Base-by-base conservation (phyloP, 2,888 invertebrate species). In the Calliphora vomitoria region DNA sequence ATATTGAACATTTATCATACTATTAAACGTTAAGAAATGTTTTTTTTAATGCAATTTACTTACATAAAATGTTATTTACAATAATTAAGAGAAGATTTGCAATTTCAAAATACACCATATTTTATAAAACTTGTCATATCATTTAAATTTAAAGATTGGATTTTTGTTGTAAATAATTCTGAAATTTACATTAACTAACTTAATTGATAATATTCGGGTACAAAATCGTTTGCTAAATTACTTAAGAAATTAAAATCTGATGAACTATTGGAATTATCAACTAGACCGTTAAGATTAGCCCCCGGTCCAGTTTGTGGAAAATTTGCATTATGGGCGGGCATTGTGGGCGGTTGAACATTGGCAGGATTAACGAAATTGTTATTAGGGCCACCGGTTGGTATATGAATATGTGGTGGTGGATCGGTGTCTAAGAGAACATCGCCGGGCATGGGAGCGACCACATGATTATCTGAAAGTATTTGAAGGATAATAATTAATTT, bases 221-320 rank as follows among this genome's bases (percentile, higher is more conserved):
- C 97, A 93, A 98, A 98, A 93, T 98, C 98, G 93, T 98, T 98
- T 89, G 98, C 97, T 92, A 98, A 95, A 93, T 97, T 98, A 94
- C 98, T 97, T 88, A 98, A 95, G 93, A 98, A 98, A 94, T 98
- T 98, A 94, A 98, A 98, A 94, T 98, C 98, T 44, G 98, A 97
- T n/a, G 98, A 98, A 93, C 97, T 97, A 93, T 97, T 98, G 90
- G 97, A 97, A 94, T 97, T 97, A 91, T 97, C 97, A 10, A 87
- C 87, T 71, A 96, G 94, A 0, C 96, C 95, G 8, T 95, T 95
- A 11, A 96, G 95, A 94, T 95, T 95, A 41, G 95, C 94, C 3
- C 94, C 94, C 0, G 95, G 94, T 13, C 88, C 90, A 11, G 88
- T n/a, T 66, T 87, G 87, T 62, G 81, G 82, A 64, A 84, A 87